Base-by-base conservation (phyloP, 2,888 invertebrate genomes). In the Augiades crinisus region DNA sequence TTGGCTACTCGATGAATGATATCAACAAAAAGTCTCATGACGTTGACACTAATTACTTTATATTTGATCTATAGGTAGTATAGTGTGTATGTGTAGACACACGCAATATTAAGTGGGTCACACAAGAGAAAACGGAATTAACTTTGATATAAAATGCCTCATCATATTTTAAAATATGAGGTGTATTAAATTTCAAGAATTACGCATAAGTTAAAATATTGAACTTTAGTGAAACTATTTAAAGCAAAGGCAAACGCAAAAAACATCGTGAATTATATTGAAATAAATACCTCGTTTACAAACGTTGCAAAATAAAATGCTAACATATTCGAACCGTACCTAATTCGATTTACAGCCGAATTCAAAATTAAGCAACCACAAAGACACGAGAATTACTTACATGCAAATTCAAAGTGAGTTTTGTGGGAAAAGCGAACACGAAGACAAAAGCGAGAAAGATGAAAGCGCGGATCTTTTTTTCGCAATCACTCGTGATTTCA, bases 391-490 rank as follows among this genome's bases (percentile, higher is more conserved):
- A 30, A 50, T 37, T 51, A 50, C 50, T 50, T 44, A 44, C 44
- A 51, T 51, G 21, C 40, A 53, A 49, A 47, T 43, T 36, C 50
- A 12, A 43, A 45, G 37, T 17, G 37, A 55, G 38, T 46, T 36
- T 38, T 47, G 60, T 61, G 62, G 54, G 63, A 64, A 62, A 50
- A 63, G 60, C 54, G 38, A 36, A 22, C 22, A 46, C 27, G 58
- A 68, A 73, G 67, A 75, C 72, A 78, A 76, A 73, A 77, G 76
- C 68, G 67, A 67, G 70, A 74, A 66, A 76, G 68, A 76, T 75
- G 77, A 76, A 78, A 75, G 77, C 68, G 50, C 59, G 60, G 62
- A 56, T 62, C 57, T 57, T 68, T 69, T 68, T 66, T 59, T 60
- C 56, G 58, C 58, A 58, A 61, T 47, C 43, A 44, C 47, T 58